Evolutionary conservation across 2,113 vertebrate species (phyloP).

Genomic region (Otus sunia): DNA sequence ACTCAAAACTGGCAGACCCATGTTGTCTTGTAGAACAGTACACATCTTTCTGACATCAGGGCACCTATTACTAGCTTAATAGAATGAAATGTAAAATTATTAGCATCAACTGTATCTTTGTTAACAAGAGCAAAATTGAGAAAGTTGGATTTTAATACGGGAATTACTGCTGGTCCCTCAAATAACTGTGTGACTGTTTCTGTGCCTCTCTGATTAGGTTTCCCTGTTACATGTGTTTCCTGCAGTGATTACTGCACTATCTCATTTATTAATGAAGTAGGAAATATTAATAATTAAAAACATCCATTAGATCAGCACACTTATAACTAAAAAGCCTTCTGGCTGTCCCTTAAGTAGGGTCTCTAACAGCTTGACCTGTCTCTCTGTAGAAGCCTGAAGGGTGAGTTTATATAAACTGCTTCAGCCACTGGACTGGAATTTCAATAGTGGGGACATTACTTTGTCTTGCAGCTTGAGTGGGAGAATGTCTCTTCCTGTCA

Average conservation of each 20-base stretch:
- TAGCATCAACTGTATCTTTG: background rate
- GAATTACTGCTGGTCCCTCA: background rate
- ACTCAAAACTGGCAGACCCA: background rate
- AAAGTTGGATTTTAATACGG: background rate
- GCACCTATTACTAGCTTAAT: background rate
- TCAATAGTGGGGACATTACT: background rate
- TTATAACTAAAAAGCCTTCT: background rate
- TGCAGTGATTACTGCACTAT: background rate
- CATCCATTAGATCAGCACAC: conserved; percentile 6
- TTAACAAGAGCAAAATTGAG: background rate
- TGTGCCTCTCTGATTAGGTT: background rate
- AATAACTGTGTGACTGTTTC: background rate
- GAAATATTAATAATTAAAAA: conserved; percentile 32
- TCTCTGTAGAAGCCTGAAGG: background rate
- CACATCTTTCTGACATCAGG: background rate
- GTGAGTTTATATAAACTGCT: background rate
- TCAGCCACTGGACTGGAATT: background rate
- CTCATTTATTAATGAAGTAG: conserved; percentile 16
- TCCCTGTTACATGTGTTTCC: background rate
- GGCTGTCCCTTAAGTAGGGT: background rate
- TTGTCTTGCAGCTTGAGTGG: background rate
- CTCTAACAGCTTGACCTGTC: background rate
- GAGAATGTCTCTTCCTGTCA: background rate
- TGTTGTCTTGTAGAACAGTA: background rate
- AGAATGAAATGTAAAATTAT: background rate